Base-by-base conservation (phyloP, 1,140 invertebrate species). In the Eriocheir sinensis region DNA sequence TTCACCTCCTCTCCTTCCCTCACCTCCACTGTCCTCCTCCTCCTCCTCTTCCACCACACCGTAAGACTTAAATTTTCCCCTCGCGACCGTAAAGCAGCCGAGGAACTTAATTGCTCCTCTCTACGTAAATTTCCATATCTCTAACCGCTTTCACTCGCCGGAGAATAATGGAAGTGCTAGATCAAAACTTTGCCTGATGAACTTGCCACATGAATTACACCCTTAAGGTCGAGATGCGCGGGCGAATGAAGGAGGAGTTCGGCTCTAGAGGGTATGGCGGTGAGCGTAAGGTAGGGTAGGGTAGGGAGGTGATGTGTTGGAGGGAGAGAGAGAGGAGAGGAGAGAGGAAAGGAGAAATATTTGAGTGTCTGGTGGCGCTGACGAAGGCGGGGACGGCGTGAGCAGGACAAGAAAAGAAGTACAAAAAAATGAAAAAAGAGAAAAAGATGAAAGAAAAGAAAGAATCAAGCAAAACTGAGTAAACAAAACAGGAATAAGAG, bases 171-270 rank as follows among this genome's bases (percentile, higher is more conserved):
- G 15, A 41, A 3, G 0, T 44, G 36, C 79, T 40, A 81, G 60
- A 81, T 79, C 38, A 81, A 81, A 80, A 91, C 60, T 79, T 79
- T 36, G 21, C 0, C 9, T 81, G 60, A 91, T 91, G 89, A 91
- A 91, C 90, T 80, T 91, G 60, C 60, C 38, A 17, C 60, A 79
- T 91, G 17, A 91, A 80, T 91, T 80, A 91, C 17, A 79, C 17
- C 90, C 60, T 38, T 27, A 91, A 38, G 60, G 60, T 91, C 89
- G 48, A 79, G 36, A 72, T 48, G 30, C 89, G 21, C 48, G 17
- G 38, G 30, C 1, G 12, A 30, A 34, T 6, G 32, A 34, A 17
- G 30, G 30, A 12, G 1, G 60, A 38, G 27, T 34, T 32, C 72
- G 48, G 53, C 21, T 21, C 44, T 91, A 36, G n/a, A 79, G 0